Evolutionary conservation across 2,888 invertebrate species (phyloP), one percentile per base, ranked within the genome.

Genomic region (Himalopsyche japonica): DNA sequence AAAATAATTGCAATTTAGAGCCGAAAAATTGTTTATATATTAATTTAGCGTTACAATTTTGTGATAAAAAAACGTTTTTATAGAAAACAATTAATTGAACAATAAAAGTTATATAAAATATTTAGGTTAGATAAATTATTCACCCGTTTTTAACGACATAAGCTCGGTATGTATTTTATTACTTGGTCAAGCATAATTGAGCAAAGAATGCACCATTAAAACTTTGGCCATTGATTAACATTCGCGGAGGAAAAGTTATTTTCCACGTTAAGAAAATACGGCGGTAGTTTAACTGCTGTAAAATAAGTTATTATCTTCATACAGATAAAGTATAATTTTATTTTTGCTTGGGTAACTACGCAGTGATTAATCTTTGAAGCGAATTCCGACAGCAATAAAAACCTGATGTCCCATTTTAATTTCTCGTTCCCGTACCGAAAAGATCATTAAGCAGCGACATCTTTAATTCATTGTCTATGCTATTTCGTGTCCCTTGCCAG

Each of bases 341-440:
- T 70, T 70, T 70, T 70, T 27, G 70, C 24, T 30, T 30, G 37
- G 27, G 37, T 76, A 76, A 81, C 24, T 27, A 76, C 34, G 48
- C 57, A 47, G 27, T 57, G 48, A 82, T 77, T 48, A 82, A 76
- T 77, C 77, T 77, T 24, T 0, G 10, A 12, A 43, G 43, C 24
- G 34, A 80, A 76, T 76, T 83, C 76, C 70, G 77, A 77, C 57
- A 32, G 80, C 70, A 83, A 83, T 81, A 80, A 76, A 80, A 81
- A 83, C 80, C 70, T 80, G 83, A 37, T 83, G 80, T 83, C 83
- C 80, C 80, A 83, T 77, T 83, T 77, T 64, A 83, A 57, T 80
- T 80, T 76, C 27, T 32, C 48, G 34, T 80, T 49, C 43, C n/a
- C 76, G 12, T 20, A 47, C 76, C 79, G 49, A 76, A 24, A 18